Base-by-base conservation (phyloP, 2,113 vertebrate species). In the Notarius quadriscutis region DNA sequence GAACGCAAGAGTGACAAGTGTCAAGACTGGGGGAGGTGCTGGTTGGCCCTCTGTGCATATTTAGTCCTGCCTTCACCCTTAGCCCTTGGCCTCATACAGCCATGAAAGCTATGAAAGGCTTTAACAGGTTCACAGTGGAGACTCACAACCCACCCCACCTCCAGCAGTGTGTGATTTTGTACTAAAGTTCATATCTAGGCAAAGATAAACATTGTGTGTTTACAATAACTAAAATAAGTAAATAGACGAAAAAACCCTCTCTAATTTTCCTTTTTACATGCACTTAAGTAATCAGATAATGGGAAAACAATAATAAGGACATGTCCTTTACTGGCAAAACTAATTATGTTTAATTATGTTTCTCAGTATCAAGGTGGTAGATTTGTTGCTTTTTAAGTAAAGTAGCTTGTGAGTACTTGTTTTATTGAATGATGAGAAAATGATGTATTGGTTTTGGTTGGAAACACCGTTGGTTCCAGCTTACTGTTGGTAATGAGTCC, bases 31-130 rank as follows among this genome's bases (percentile, higher is more conserved):
- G 12, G 63, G 60, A 69, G 81, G 53, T 67, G 58, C 34, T 71
- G n/a, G 62, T 83, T 83, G 82, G 86, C 79, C 63, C 34, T 27
- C 48, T 53, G 57, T 30, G 41, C 60, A 55, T 79, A 27, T 85
- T 83, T 83, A 69, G 7, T 25, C 71, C 51, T 30, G 30, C 30
- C 30, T 30, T 30, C 30, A 30, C 30, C 30, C 30, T 34, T 22
- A 22, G 5, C 69, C 62, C 81, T 5, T n/a, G 62, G 74, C 55
- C 57, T 86, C 62, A 86, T 50, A 82, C 80, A 85, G 69, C 87
- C 78, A 86, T 89, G 88, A 90, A 83, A 90, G 86, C 87, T 87
- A 88, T 89, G 85, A 91, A 91, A 83, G 50, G 60, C 83, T 88
- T 91, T 88, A 92, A 89, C 50, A 12, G 65, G 51, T 41, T 85